Evolutionary conservation across 2,888 invertebrate genomes (phyloP), one percentile per base, ranked within the genome.

Genomic region (Cremastinae sp.): DNA sequence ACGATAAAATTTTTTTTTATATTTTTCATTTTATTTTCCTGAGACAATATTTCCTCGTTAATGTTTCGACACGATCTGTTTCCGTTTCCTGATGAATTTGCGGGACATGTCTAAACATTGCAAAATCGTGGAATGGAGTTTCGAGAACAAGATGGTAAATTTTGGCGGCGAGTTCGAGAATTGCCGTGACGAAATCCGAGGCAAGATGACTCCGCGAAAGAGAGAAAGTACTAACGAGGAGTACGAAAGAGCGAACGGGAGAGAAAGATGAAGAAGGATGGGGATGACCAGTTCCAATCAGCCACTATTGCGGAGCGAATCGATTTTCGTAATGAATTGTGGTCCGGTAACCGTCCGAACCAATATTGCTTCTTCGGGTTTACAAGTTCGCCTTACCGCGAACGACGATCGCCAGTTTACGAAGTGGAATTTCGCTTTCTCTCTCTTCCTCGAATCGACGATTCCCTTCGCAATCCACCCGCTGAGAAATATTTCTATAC

Each of bases 241-340:
- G 66, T 53, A 47, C 18, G 28, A 56, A 2, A 4, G 43, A 45
- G 35, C 69, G 69, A 49, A 66, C 56, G 56, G 12, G 9, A 49
- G 45, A 20, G 55, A 47, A 56, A 77, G 58, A 55, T 51, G 66
- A 59, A 61, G 39, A 47, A 59, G 71, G 64, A 65, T 65, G 59
- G 53, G 75, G 79, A 79, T 81, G 85, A 84, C 82, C 84, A 82
- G 78, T 81, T 83, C 82, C 87, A 87, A 87, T 87, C 87, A 84
- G 79, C 82, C 80, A 79, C 82, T 82, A 85, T 84, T 84, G 83
- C 83, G 78, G 75, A 69, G 69, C 81, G 83, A 83, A 87, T 85
- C 85, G 87, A 86, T 86, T 87, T 85, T 84, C 84, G 85, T 86
- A 86, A 87, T 87, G 87, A 87, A 87, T 87, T 86, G 87, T 87